Conservation (phyloP, 2,888 invertebrate species). For the Leptinotarsa juncta region DNA sequence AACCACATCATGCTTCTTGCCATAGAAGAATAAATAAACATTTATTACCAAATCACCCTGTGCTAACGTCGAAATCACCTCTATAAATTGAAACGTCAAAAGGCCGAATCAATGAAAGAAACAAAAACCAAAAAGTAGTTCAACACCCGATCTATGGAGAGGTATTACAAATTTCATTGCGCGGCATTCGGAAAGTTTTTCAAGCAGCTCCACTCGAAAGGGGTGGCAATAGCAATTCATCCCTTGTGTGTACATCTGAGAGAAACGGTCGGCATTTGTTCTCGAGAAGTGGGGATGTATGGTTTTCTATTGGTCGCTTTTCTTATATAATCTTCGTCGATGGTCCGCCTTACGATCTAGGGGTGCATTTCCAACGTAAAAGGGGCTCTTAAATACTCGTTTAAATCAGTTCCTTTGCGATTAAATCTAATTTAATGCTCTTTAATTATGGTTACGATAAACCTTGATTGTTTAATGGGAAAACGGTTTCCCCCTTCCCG, state of each 20-base stretch:
- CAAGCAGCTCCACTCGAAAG: constrained; percentile 38
- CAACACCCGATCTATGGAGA: constrained; percentile 29
- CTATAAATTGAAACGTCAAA: constrained; percentile 22
- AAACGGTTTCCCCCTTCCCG: constrained; percentile 34
- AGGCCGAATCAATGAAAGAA: constrained; percentile 35
- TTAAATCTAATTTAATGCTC: constrained; percentile 60
- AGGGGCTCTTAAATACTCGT: constrained; percentile 54
- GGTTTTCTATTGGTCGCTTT: constrained; percentile 56
- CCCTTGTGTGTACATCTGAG: constrained; percentile 38
- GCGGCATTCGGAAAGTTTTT: constrained; percentile 38
- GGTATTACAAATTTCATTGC: constrained; percentile 38
- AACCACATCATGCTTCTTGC: neutral
- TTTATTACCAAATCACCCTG: neutral
- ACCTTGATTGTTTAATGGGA: constrained; percentile 48
- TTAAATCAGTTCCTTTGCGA: constrained; percentile 57
- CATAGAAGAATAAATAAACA: neutral
- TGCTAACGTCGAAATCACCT: neutral
- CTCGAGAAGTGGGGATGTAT: constrained; percentile 49
- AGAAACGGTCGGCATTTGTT: constrained; percentile 48
- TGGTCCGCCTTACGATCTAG: constrained; percentile 51
- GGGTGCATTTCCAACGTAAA: constrained; percentile 52
- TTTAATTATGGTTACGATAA: constrained; percentile 56
- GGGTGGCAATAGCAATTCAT: constrained; percentile 47
- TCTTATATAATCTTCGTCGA: constrained; percentile 56
- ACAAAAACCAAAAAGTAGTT: constrained; percentile 31